These are phyloP conservation scores for Sciurus vulgaris DNA, from an alignment of 2,797 vertebrate species.

Conservation along the genomic window DNA sequence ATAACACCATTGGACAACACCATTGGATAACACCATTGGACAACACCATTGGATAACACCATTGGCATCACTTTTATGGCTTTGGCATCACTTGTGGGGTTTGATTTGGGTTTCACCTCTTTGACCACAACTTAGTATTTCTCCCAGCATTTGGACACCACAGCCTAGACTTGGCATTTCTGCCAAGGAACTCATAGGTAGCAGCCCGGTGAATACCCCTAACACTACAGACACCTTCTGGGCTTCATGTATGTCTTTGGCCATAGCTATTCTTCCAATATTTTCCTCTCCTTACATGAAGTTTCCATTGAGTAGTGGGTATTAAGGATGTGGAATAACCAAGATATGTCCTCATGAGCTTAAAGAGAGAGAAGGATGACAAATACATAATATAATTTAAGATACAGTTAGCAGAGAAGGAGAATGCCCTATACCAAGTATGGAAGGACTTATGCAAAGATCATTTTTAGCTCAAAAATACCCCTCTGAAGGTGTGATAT, in stretches of 20 bases:
- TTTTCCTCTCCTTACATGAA: neutral
- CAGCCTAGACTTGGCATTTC: neutral
- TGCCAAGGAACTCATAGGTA: neutral
- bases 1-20: too few species aligned
- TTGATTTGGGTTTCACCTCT: constrained; percentile 30
- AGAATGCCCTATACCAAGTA: too few species aligned
- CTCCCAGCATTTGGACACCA: neutral
- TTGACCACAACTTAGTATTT: neutral
- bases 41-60: too few species aligned
- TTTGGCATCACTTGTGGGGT: neutral
- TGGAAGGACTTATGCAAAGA: neutral
- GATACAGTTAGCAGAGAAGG: neutral
- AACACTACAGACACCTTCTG: neutral
- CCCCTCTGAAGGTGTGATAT: neutral
- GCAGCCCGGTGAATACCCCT: neutral
- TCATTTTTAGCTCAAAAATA: neutral
- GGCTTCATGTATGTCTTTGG: neutral
- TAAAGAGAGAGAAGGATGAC: neutral
- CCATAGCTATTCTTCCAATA: too few species aligned
- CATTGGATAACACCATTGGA: too few species aligned
- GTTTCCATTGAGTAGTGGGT: neutral
- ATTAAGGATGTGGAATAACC: neutral
- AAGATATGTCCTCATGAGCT: neutral
- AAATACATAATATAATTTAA: neutral
- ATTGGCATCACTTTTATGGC: neutral